phyloP scores from a whole-genome alignment of 1,140 invertebrate genomes.

The Caenorhabditis inopinata region DNA sequence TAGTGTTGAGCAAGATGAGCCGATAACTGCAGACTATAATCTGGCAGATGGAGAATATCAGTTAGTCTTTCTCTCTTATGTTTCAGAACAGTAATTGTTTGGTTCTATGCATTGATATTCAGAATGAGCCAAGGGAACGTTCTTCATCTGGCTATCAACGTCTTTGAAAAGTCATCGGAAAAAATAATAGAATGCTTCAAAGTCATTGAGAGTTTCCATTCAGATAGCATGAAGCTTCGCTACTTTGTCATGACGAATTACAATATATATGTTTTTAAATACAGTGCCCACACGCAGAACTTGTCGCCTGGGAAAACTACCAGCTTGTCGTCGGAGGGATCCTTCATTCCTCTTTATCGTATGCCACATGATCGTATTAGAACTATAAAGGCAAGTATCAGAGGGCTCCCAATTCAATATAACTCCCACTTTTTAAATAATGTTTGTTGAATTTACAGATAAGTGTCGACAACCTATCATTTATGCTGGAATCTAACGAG shows the following conservation, averaged over 20 bases:
- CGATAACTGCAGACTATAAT: not conserved
- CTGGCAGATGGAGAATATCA: not conserved
- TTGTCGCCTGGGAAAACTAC: not conserved
- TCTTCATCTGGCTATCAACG: not conserved
- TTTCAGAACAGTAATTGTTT: too few species aligned
- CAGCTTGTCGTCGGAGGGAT: not conserved
- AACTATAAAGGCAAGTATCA: not conserved
- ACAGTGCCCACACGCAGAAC: not conserved
- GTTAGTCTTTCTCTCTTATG: not conserved
- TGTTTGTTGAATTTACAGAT: not conserved
- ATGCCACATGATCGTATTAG: not conserved
- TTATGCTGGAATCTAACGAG: not conserved
- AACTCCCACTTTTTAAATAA: too few species aligned
- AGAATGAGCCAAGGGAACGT: slow-evolving; percentile 21
- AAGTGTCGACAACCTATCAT: not conserved
- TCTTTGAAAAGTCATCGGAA: not conserved
- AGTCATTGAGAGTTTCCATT: slow-evolving; percentile 7
- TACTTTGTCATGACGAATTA: not conserved
- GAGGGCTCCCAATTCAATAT: too few species aligned
- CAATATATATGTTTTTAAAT: not conserved
- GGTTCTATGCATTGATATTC: not conserved
- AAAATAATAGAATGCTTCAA: slow-evolving; percentile 14
- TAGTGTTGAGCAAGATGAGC: not conserved
- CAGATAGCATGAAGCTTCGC: not conserved
- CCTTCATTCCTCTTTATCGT: not conserved